A percentile compares a stretch with the other conserved stretches of the same genome.
phyloP scores from a whole-genome alignment of 1,140 invertebrate genomes.

The Diplogasteroides magnus region DNA sequence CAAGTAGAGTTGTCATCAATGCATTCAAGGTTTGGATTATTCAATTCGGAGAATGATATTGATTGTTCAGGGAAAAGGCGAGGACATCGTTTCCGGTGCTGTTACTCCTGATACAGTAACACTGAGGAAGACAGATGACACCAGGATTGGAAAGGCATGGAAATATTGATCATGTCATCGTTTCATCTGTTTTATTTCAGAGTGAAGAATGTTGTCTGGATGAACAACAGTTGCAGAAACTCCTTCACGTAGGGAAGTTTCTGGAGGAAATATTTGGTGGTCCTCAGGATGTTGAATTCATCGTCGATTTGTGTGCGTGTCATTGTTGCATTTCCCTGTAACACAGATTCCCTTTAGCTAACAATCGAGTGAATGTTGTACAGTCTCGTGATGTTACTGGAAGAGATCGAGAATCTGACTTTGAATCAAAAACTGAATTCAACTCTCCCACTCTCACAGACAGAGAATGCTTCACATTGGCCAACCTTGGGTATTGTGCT shows the following conservation, averaged over 20 bases:
- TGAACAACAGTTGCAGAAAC: constrained; percentile 43
- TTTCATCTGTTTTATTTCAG: constrained; percentile 16
- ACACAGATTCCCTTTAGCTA: constrained; percentile 39
- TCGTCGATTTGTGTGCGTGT: constrained; percentile 32
- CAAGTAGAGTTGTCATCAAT: constrained; percentile 67
- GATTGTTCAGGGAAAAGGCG: constrained; percentile 72
- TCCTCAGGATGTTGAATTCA: constrained; percentile 71
- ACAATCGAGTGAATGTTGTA: constrained; percentile 61
- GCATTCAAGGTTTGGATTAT: constrained; percentile 64
- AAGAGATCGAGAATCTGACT: constrained; percentile 23
- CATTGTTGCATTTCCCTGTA: constrained; percentile 50
- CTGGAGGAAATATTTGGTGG: constrained; percentile 66
- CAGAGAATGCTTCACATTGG: constrained; percentile 10
- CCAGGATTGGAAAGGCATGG: constrained; percentile 6
- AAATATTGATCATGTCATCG: neutral
- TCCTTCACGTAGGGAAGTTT: constrained; percentile 60
- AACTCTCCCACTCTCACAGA: constrained; percentile 12
- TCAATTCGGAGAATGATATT: no score
- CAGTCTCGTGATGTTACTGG: constrained; percentile 40
- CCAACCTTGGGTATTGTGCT: constrained; percentile 18
- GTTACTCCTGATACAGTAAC: constrained; percentile 38
- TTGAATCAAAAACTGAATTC: constrained; percentile 13
- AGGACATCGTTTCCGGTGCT: constrained; percentile 59
- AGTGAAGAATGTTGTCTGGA: constrained; percentile 13
- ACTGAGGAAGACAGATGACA: constrained; percentile 33